phyloP scores from a whole-genome alignment of 2,888 invertebrate genomes.

The Parnassius orleans region DNA sequence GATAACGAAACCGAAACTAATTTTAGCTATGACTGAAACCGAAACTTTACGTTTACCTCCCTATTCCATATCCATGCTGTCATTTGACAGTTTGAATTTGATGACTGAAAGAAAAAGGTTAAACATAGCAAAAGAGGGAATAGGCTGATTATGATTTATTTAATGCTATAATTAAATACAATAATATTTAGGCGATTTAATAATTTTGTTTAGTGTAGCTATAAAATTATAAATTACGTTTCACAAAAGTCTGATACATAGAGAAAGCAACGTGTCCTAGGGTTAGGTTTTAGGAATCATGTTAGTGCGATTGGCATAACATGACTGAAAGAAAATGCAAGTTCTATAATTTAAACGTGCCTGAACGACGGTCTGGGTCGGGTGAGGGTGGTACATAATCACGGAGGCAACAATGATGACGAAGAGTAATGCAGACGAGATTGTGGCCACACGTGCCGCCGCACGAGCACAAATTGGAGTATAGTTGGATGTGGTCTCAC shows the following conservation, averaged over 20 bases:
- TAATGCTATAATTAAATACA: slow-evolving; percentile 48
- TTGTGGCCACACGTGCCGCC: slow-evolving; percentile 82
- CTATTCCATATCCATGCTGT: slow-evolving; percentile 54
- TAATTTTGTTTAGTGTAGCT: slow-evolving; percentile 46
- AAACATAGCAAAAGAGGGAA: slow-evolving; percentile 75
- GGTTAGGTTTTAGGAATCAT: slow-evolving; percentile 78
- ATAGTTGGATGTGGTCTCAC: slow-evolving; percentile 94
- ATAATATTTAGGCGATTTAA: slow-evolving; percentile 44
- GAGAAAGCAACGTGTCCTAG: slow-evolving; percentile 75
- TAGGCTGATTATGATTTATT: slow-evolving; percentile 64
- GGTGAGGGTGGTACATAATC: slow-evolving; percentile 57
- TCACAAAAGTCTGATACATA: slow-evolving; percentile 51
- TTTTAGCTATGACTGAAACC: too few species aligned
- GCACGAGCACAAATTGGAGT: slow-evolving; percentile 95
- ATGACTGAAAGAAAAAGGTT: slow-evolving; percentile 81
- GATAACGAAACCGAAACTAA: too few species aligned
- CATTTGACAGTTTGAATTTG: slow-evolving; percentile 78
- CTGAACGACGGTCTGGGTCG: slow-evolving; percentile 73
- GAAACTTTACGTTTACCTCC: too few species aligned
- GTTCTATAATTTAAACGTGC: slow-evolving; percentile 79
- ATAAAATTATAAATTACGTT: slow-evolving; percentile 47
- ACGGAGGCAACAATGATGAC: slow-evolving; percentile 51
- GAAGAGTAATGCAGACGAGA: slow-evolving; percentile 64
- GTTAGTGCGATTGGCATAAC: slow-evolving; percentile 72
- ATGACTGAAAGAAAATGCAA: slow-evolving; percentile 81